Evolutionary conservation across 2,797 vertebrate species (phyloP).

Genomic region (Carapus acus): DNA sequence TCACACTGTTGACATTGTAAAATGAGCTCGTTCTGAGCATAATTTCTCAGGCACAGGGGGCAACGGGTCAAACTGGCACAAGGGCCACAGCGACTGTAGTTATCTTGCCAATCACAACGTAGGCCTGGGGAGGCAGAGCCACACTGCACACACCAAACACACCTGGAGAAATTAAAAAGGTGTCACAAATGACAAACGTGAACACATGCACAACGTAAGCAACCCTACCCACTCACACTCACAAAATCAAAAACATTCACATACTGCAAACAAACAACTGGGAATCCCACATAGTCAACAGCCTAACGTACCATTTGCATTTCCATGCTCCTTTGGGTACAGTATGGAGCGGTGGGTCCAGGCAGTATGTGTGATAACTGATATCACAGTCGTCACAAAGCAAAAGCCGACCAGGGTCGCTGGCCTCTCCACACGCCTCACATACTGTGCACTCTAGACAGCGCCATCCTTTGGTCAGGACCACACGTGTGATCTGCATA

Average conservation of each 20-base stretch:
- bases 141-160: conserved; percentile 92
- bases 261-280: neutral
- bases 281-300: neutral
- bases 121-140: conserved; percentile 86
- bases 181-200: neutral
- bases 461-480: conserved; percentile 93
- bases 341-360: conserved; percentile 86
- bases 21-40: conserved; percentile 86
- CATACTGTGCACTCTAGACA: conserved; percentile 94
- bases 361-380: conserved; percentile 94
- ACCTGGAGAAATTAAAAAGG: conserved; percentile 69
- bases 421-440: conserved; percentile 88
- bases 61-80: conserved; percentile 85
- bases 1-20: conserved; percentile 93
- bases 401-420: conserved; percentile 84
- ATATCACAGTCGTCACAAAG: conserved; percentile 95
- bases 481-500: conserved; percentile 83
- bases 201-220: neutral
- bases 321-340: conserved; percentile 95
- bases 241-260: too few species aligned
- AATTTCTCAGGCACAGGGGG: conserved; percentile 78
- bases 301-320: conserved; percentile 84
- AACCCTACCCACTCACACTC: too few species aligned
- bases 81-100: conserved; percentile 91
- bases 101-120: conserved; percentile 91